Evolutionary conservation across 2,888 invertebrate genomes (phyloP).

Genomic region (Cosmia pyralina): DNA sequence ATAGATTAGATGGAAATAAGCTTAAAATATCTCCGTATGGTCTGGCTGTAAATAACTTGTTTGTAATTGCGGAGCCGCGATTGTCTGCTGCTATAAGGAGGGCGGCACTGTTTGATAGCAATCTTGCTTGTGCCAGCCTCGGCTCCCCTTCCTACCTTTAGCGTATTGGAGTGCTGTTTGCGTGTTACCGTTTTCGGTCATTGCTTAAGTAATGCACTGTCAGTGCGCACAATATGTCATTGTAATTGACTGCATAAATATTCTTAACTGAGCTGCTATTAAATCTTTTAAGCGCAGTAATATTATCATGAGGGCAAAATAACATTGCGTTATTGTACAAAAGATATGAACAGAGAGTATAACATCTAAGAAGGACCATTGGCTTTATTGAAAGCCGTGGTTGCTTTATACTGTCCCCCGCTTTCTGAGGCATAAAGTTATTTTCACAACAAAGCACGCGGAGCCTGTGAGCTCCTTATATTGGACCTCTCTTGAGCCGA

Average conservation of each 20-base stretch:
- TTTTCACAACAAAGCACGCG: slow-evolving; percentile 89
- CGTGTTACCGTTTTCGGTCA: slow-evolving; percentile 69
- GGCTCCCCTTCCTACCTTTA: slow-evolving; percentile 69
- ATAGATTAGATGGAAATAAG: slow-evolving; percentile 79
- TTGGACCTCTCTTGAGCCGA: slow-evolving; percentile 88
- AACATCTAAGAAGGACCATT: slow-evolving; percentile 83
- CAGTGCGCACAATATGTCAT: slow-evolving; percentile 60
- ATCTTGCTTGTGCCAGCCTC: slow-evolving; percentile 75
- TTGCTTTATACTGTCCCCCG: slow-evolving; percentile 83
- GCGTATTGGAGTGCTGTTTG: slow-evolving; percentile 68
- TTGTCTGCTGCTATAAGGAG: slow-evolving; percentile 76
- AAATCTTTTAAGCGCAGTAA: slow-evolving; percentile 61
- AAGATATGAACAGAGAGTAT: slow-evolving; percentile 80
- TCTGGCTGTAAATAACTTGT: slow-evolving; percentile 80
- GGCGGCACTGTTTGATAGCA: slow-evolving; percentile 76
- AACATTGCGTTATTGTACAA: slow-evolving; percentile 84
- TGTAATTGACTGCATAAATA: slow-evolving; percentile 60
- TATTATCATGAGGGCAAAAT: slow-evolving; percentile 71
- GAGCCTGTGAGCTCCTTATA: slow-evolving; percentile 87
- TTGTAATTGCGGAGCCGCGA: slow-evolving; percentile 79
- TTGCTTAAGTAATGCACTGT: slow-evolving; percentile 64
- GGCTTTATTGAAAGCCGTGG: slow-evolving; percentile 86
- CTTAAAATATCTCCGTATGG: slow-evolving; percentile 79
- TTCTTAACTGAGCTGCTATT: slow-evolving; percentile 57
- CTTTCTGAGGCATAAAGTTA: slow-evolving; percentile 88